Evolutionary conservation across 2,113 vertebrate species (phyloP).

Genomic region (Tychaedon coryphoeus): DNA sequence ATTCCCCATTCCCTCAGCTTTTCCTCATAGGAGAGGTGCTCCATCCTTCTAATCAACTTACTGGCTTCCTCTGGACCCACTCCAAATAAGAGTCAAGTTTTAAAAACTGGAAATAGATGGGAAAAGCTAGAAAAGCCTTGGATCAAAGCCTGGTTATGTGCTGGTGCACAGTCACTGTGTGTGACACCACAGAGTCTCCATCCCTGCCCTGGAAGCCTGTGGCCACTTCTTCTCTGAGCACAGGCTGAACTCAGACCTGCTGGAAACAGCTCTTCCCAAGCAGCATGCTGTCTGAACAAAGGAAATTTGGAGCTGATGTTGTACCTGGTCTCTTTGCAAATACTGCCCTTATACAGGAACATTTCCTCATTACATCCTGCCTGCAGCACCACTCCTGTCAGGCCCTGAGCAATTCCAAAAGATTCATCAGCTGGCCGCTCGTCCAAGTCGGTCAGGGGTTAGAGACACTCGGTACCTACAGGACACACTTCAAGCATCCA

Average conservation of each 20-base stretch:
- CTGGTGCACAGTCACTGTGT: neutral
- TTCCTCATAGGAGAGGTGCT: neutral
- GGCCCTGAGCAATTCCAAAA: neutral
- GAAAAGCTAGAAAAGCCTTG: neutral
- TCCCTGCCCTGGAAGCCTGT: neutral
- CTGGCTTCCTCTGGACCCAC: neutral
- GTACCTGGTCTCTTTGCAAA: constrained; percentile 10
- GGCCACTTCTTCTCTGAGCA: neutral
- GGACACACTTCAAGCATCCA: neutral
- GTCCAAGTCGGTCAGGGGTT: constrained; percentile 13
- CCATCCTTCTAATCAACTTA: neutral
- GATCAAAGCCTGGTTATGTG: neutral
- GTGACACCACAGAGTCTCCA: neutral
- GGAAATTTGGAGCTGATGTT: neutral
- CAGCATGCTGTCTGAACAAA: neutral
- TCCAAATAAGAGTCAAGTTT: neutral
- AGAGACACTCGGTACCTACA: neutral
- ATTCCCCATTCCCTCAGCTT: neutral
- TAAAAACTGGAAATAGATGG: neutral
- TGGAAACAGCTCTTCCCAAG: neutral
- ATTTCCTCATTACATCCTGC: constrained; percentile 31
- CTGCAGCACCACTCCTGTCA: neutral
- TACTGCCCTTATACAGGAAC: neutral
- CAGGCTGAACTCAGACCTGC: neutral
- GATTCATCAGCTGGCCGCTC: neutral